Percentiles rank a stretch among this genome's conserved stretches.
Evolutionary conservation across 2,888 invertebrate species (phyloP).

Genomic region (Drosophila lutescens): DNA sequence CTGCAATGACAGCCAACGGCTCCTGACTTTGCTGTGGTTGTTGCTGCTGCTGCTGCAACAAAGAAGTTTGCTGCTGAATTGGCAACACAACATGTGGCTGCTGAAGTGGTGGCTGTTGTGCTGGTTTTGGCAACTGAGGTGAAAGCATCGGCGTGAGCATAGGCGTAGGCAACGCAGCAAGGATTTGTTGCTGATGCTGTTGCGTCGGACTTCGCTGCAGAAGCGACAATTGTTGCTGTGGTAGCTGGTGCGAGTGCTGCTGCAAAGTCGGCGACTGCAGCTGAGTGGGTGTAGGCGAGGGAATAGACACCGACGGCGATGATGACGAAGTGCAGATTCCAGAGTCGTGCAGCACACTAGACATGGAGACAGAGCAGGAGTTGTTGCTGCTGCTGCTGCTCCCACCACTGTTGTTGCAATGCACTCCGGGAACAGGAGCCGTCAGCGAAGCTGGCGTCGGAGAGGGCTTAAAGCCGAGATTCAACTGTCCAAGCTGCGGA

Average conservation of each 20-base stretch:
- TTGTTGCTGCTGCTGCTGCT: conserved; percentile 79
- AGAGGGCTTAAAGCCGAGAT: conserved; percentile 64
- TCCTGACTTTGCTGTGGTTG: conserved; percentile 49
- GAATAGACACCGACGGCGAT: conserved; percentile 83
- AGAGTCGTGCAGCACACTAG: conserved; percentile 82
- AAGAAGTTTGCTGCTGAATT: conserved; percentile 29
- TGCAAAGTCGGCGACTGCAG: conserved; percentile 82
- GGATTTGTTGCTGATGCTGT: conserved; percentile 64
- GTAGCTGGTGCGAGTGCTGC: conserved; percentile 27
- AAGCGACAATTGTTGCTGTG: conserved; percentile 52
- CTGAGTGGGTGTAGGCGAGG: conserved; percentile 80
- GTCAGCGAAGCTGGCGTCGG: conserved; percentile 31
- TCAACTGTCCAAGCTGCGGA: conserved; percentile 76
- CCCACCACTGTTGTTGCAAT: conserved; percentile 52
- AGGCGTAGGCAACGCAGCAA: conserved; percentile 70
- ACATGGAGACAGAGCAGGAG: conserved; percentile 78
- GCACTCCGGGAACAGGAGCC: conserved; percentile 48
- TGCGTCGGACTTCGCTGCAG: conserved; percentile 64
- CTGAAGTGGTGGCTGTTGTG: conserved; percentile 13
- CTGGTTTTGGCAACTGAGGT: conserved; percentile 58
- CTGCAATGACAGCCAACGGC: conserved; percentile 58
- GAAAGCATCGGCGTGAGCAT: conserved; percentile 62
- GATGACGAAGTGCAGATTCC: conserved; percentile 84
- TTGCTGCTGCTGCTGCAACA: conserved; percentile 38
- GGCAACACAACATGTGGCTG: conserved; percentile 16